Conservation (phyloP, 2,113 vertebrate genomes). For the Rhinolophus ferrumequinum region DNA sequence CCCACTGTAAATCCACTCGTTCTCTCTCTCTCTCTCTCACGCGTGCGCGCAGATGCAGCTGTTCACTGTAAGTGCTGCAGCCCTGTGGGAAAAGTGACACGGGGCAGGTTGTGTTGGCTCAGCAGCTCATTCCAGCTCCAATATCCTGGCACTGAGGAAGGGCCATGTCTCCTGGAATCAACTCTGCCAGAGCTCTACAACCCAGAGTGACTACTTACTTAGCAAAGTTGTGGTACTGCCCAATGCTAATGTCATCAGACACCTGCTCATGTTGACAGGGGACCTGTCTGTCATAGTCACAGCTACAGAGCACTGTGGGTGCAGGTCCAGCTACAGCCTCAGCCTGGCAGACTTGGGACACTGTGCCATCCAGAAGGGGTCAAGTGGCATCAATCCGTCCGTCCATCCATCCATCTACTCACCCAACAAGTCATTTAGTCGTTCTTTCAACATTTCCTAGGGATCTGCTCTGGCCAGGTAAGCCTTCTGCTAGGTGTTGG, state of each 20-base stretch:
- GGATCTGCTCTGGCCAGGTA: not conserved
- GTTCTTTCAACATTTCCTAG: conserved; percentile 4
- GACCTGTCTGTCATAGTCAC: not conserved
- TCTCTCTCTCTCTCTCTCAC: not conserved
- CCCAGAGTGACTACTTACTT: conserved; percentile 46
- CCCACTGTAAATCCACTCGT: conserved; percentile 58
- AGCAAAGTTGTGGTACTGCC: not conserved
- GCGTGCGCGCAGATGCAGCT: not conserved
- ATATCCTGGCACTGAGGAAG: not conserved
- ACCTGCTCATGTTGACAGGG: not conserved
- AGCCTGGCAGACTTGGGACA: not conserved
- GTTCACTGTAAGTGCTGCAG: conserved; percentile 57
- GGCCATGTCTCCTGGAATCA: conserved; percentile 19
- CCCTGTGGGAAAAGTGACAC: conserved; percentile 63
- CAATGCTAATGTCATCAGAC: conserved; percentile 30
- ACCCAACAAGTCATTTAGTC: not conserved
- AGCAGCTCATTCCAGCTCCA: conserved; percentile 30
- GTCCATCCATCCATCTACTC: not conserved
- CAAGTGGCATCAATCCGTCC: not conserved
- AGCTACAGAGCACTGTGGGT: not conserved
- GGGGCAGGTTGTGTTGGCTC: conserved; percentile 59
- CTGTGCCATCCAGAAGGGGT: not conserved
- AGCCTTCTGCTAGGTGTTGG: not conserved
- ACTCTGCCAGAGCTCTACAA: conserved; percentile 14
- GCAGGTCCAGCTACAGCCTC: not conserved